Evolutionary conservation across 2,888 invertebrate genomes (phyloP), one percentile per base, ranked within the genome.

Genomic region (Yponomeuta evonymella): DNA sequence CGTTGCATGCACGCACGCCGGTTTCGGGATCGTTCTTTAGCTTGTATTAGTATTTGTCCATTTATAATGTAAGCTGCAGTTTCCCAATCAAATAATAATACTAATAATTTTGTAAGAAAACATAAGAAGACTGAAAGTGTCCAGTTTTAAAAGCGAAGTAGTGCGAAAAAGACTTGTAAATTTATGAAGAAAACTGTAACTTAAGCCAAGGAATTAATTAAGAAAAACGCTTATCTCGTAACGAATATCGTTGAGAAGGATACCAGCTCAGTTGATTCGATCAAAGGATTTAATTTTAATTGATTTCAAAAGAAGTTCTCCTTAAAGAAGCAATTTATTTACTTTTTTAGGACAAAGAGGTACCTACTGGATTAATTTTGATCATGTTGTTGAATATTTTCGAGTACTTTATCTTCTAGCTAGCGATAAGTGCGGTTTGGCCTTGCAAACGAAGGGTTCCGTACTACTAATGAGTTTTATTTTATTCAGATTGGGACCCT

Each of bases 281-380:
- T 58, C 51, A 58, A 58, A 58, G 51, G 51, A 58, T 58, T 58
- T 58, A 58, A 58, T 15, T 58, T 58, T 58, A 58, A 58, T 58
- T 58, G 51, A 58, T 58, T 58, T 58, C 15, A 15, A 58, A 51
- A 12, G 51, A 58, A 15, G 15, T 58, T 5, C 51, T 58, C 5
- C 15, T 9, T 15, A 12, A 1, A 15, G 51, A 15, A 12, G 51
- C 15, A 58, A 58, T 58, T 58, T 58, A 58, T 58, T 58, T 58
- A 12, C 15, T 15, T 15, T 58, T 15, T 6, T 5, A 8, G 43
- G 0, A 43, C 6, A 15, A 58, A 58, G 15, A 15, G 15, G 51
- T 51, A 51, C 23, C 23, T 23, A 23, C 15, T 15, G 51, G 12
- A 58, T 58, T 58, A 58, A 58, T 58, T 58, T 58, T 58, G 8